These are phyloP conservation scores for Riptortus pedestris DNA, from an alignment of 1,140 invertebrate genomes.

Conservation along the genomic window DNA sequence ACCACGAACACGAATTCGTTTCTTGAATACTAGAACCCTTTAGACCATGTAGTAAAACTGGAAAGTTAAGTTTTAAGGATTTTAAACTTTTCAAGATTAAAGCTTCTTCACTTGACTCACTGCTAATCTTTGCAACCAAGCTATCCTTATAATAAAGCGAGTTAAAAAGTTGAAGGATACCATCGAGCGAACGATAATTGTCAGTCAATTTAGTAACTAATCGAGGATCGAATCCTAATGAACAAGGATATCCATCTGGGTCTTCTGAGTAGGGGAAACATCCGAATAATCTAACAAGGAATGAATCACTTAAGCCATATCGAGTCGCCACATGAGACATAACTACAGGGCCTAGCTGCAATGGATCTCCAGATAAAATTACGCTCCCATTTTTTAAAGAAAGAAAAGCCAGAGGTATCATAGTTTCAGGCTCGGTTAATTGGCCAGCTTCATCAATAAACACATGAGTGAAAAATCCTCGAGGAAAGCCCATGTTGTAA, in stretches of 20 bases:
- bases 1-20: conserved; percentile 75
- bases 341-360: conserved; percentile 79
- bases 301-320: conserved; percentile 46
- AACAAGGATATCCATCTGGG: conserved; percentile 36
- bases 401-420: conserved; percentile 55
- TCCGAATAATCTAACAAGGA: conserved; percentile 34
- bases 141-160: conserved; percentile 70
- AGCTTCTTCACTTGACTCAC: conserved; percentile 3
- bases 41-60: conserved; percentile 64
- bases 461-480: conserved; percentile 74
- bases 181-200: conserved; percentile 69
- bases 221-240: conserved; percentile 51
- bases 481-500: conserved; percentile 50
- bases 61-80: not conserved
- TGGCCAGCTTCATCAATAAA: conserved; percentile 88
- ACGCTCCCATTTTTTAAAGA: conserved; percentile 45
- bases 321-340: conserved; percentile 49
- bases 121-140: conserved; percentile 45
- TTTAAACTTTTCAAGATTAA: not conserved
- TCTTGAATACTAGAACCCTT: conserved; percentile 62
- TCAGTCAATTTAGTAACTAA: conserved; percentile 59
- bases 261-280: conserved; percentile 33
- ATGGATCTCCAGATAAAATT: conserved; percentile 80
- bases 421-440: conserved; percentile 75
- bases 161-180: conserved; percentile 64